Evolutionary conservation across 2,113 vertebrate species (phyloP), one percentile per base, ranked within the genome.

Genomic region (Astatoreochromis straeleni): DNA sequence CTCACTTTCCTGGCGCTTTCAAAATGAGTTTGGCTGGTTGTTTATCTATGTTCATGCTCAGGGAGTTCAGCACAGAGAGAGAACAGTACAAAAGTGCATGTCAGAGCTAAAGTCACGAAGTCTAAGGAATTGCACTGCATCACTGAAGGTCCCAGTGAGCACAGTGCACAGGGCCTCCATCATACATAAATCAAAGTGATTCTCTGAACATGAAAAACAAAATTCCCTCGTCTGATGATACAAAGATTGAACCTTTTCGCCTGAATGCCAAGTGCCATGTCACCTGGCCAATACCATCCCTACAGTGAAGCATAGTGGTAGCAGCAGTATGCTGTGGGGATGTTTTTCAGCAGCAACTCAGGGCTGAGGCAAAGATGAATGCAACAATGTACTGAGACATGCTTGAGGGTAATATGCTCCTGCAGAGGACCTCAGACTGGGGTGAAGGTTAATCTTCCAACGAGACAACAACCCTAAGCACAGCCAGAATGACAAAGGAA

Each of bases 391-490:
- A n/a, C 33, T 13, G 4, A 65, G 60, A 65, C 60, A 65, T 65
- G 17, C 31, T 38, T 65, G 60, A 65, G 60, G 60, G 17, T 65
- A 65, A 38, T n/a, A 13, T 65, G 4, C 60, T 65, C 4, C 60
- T 65, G 17, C 31, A 65, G 60, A 12, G 17, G 58, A 63, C 31
- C 17, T 63, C 17, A n/a, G 60, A 35, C 31, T 65, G 31, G 31
- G 60, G 60, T 65, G 60, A 65, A 65, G 60, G 60, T 65, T 65
- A 65, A 65, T 65, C 31, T 65, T 65, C 60, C 17, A 65, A n/a
- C 0, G 2, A 65, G 10, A 65, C 60, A 35, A 65, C 60, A 65
- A 65, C 31, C 17, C 31, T n/a, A 63, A 63, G 60, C 31, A n/a
- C 17, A 38, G 60, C 31, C 60, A 65, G 31, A 65, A 65, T 35